These are phyloP conservation scores for Dolichotis patagonum DNA, from an alignment of 2,113 vertebrate species.

Conservation along the genomic window DNA sequence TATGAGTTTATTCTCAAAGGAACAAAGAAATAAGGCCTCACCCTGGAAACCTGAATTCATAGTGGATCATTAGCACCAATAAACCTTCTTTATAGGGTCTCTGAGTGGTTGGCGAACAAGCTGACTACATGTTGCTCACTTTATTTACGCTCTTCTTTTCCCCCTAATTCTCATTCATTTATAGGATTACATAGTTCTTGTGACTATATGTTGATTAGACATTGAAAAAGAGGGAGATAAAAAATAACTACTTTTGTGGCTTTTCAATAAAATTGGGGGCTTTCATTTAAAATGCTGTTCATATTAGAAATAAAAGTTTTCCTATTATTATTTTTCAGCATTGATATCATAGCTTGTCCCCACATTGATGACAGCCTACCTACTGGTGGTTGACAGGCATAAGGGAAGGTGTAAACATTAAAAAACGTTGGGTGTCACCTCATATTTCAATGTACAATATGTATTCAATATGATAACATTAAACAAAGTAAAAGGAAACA, in stretches of 20 bases:
- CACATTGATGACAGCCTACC: background rate
- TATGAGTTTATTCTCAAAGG: background rate
- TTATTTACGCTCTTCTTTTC: background rate
- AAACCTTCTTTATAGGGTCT: background rate
- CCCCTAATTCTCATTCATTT: background rate
- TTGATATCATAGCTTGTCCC: background rate
- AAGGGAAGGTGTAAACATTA: background rate
- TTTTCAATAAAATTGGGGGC: background rate
- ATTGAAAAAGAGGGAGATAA: background rate
- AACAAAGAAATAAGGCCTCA: background rate
- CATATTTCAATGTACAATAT: background rate
- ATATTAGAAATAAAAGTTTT: background rate
- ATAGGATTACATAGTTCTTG: background rate
- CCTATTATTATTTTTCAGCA: background rate
- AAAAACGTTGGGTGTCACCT: background rate
- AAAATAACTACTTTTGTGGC: background rate
- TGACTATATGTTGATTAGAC: accelerated
- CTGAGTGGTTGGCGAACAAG: background rate
- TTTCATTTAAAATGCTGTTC: background rate
- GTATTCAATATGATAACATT: background rate
- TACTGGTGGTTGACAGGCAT: background rate
- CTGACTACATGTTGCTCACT: background rate
- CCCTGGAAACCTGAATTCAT: background rate
- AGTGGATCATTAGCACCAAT: background rate
- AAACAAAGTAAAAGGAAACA: background rate